phyloP scores from a whole-genome alignment of 1,140 invertebrate genomes.

The Lucilia cuprina region DNA sequence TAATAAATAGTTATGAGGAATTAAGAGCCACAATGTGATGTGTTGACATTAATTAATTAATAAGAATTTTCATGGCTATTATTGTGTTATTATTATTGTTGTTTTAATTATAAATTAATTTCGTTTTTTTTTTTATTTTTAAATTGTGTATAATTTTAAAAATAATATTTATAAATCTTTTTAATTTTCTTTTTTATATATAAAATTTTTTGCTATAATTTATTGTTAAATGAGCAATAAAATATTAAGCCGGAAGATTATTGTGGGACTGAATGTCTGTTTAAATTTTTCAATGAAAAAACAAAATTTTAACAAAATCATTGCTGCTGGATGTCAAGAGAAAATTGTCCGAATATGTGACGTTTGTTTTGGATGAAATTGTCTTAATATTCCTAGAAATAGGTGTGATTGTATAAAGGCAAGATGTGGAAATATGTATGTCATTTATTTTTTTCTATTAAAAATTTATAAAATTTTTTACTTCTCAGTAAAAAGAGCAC shows the following conservation, averaged over 20 bases:
- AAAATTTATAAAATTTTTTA: not conserved
- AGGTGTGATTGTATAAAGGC: not conserved
- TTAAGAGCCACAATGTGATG: not conserved
- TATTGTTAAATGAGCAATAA: not conserved
- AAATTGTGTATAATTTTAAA: not conserved
- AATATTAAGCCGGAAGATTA: not conserved
- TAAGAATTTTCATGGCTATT: conserved; percentile 3
- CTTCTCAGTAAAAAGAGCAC: not conserved
- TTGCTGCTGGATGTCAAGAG: not conserved
- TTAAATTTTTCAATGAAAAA: not conserved
- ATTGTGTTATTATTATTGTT: not conserved
- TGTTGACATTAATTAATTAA: conserved; percentile 3
- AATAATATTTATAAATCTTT: not conserved
- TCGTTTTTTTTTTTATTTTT: not conserved
- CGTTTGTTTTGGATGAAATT: too few species aligned
- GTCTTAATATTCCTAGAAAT: too few species aligned
- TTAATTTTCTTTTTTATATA: not conserved
- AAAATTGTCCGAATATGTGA: not conserved
- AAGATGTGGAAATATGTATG: not conserved
- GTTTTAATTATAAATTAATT: not conserved
- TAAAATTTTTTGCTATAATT: not conserved
- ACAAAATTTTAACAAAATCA: not conserved
- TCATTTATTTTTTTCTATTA: not conserved
- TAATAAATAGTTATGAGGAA: not conserved
- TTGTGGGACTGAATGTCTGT: not conserved